Evolutionary conservation across 2,113 vertebrate genomes (phyloP).

Genomic region (Toxotes chatareus): DNA sequence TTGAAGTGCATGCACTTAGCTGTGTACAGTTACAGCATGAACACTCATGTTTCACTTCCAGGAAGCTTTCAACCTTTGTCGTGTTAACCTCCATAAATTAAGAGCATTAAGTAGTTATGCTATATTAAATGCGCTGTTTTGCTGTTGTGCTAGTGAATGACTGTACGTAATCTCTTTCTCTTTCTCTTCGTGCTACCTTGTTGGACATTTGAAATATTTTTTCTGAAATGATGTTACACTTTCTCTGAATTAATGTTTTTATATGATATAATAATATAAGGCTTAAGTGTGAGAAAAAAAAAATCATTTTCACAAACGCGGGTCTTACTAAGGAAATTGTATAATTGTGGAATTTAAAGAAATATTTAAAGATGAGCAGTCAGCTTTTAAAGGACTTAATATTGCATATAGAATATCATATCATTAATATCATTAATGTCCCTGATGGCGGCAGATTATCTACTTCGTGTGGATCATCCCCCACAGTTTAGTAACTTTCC

Average conservation of each 20-base stretch:
- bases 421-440: background rate
- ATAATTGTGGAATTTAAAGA: background rate
- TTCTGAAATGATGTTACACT: background rate
- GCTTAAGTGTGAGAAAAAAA: background rate
- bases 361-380: background rate
- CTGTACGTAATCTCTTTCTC: background rate
- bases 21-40: slow-evolving; percentile 43
- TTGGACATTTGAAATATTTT: slow-evolving; percentile 9
- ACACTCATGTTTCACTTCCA: slow-evolving; percentile 67
- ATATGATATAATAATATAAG: background rate
- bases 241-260: background rate
- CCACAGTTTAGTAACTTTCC: background rate
- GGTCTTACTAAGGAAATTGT: background rate
- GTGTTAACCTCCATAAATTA: slow-evolving; percentile 62
- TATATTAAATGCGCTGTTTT: slow-evolving; percentile 37
- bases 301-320: background rate
- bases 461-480: background rate
- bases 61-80: slow-evolving; percentile 68
- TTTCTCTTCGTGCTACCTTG: background rate
- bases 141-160: background rate
- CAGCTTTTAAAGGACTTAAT: background rate
- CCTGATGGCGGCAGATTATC: background rate
- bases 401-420: background rate
- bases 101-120: slow-evolving; percentile 27
- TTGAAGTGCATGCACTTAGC: slow-evolving; percentile 55